Percentiles rank a stretch among this genome's conserved stretches.
phyloP scores from a whole-genome alignment of 1,140 invertebrate genomes.

The Bombus sylvicola region DNA sequence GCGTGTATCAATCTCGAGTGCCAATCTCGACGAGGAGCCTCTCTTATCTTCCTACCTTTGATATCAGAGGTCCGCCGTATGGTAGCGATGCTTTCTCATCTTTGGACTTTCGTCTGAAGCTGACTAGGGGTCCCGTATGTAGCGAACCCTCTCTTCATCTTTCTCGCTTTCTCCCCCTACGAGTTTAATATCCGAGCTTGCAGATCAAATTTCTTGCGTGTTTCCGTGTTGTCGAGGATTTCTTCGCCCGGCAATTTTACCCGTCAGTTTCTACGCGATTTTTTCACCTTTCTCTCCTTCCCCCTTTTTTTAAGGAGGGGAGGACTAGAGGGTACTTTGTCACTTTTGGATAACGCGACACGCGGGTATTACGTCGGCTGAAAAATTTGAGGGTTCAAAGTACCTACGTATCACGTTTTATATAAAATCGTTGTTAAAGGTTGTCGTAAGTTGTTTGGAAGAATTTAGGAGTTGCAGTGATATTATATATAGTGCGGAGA shows the following conservation, averaged over 20 bases:
- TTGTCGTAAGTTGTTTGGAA: background rate
- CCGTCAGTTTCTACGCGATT: background rate
- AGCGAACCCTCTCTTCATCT: background rate
- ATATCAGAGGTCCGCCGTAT: constrained; percentile 42
- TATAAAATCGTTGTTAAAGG: background rate
- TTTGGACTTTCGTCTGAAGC: constrained; percentile 45
- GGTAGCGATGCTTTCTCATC: constrained; percentile 22
- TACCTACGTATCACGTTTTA: too few species aligned
- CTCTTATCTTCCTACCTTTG: constrained; percentile 61
- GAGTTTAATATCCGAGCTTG: constrained; percentile 54
- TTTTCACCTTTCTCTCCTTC: background rate
- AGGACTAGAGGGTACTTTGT: background rate
- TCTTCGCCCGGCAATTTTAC: constrained; percentile 1
- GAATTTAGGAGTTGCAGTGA: background rate
- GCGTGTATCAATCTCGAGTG: constrained; percentile 66
- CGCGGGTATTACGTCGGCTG: too few species aligned
- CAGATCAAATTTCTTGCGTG: constrained; percentile 54
- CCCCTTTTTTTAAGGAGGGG: background rate
- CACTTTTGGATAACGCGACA: background rate
- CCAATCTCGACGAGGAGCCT: constrained; percentile 53
- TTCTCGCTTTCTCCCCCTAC: background rate
- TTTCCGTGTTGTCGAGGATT: constrained; percentile 22
- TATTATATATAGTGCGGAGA: too few species aligned
- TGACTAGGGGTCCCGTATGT: constrained; percentile 16
- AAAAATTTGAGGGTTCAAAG: background rate